A percentile compares a stretch with the other conserved stretches of the same genome.
These are phyloP conservation scores for Lithobates sylvaticus DNA, from an alignment of 2,797 vertebrate species.

Conservation along the genomic window DNA sequence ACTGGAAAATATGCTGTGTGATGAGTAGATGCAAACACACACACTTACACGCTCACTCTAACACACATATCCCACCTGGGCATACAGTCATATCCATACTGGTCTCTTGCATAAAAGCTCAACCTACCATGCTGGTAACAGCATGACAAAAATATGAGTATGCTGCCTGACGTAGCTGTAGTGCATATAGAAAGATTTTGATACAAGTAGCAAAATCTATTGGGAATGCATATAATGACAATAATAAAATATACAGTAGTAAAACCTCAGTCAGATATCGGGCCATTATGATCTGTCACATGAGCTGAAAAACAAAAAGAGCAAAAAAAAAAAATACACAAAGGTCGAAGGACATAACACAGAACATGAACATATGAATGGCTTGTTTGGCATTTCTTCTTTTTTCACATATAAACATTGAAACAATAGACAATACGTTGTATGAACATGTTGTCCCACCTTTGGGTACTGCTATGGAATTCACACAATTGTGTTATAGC, in stretches of 20 bases:
- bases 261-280: conserved; percentile 48
- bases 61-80: background rate
- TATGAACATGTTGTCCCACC: conserved; percentile 35
- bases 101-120: conserved; percentile 41
- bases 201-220: conserved; percentile 51
- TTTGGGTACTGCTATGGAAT: background rate
- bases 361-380: conserved; percentile 28
- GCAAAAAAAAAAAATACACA: conserved; percentile 38
- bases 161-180: conserved; percentile 43
- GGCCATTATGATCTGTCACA: conserved; percentile 52
- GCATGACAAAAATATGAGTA: conserved; percentile 36
- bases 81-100: conserved; percentile 12
- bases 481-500: background rate
- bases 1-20: background rate
- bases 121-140: conserved; percentile 36
- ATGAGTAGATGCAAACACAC: background rate
- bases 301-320: conserved; percentile 51
- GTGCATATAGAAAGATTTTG: conserved; percentile 38
- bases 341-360: conserved; percentile 39
- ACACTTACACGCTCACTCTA: background rate
- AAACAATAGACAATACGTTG: conserved; percentile 33
- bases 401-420: conserved; percentile 38
- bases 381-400: conserved; percentile 33
- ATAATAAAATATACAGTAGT: conserved; percentile 29
- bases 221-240: conserved; percentile 27